These are phyloP conservation scores for Echiichthys vipera DNA, from an alignment of 2,797 vertebrate genomes.

Conservation along the genomic window DNA sequence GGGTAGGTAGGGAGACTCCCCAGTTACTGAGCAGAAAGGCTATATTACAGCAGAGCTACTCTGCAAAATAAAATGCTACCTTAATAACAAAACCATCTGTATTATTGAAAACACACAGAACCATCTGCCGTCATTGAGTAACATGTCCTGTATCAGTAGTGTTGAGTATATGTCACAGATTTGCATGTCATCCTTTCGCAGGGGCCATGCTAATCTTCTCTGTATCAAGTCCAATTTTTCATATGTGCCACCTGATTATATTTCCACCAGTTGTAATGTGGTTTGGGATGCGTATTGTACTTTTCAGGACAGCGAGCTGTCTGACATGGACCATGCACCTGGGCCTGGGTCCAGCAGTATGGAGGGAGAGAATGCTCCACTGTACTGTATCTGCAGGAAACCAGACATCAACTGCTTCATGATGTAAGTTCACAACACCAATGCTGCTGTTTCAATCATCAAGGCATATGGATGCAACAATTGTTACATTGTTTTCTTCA, in stretches of 20 bases:
- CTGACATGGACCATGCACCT: slow-evolving; percentile 81
- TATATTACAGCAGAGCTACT: not conserved
- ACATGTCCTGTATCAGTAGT: not conserved
- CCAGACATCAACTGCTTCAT: slow-evolving; percentile 97
- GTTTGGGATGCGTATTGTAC: not conserved
- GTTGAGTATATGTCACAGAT: too few relatives aligned
- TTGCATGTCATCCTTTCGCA: too few relatives aligned
- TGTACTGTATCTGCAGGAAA: slow-evolving; percentile 94
- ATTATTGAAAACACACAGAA: not conserved
- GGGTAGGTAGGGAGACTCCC: not conserved
- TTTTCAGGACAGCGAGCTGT: slow-evolving; percentile 88
- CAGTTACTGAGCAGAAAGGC: not conserved
- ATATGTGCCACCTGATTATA: too few relatives aligned
- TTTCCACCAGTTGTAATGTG: not conserved
- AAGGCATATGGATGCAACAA: not conserved
- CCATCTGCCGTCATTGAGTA: too few relatives aligned
- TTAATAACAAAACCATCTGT: not conserved
- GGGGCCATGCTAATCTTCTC: too few relatives aligned
- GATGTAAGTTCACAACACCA: slow-evolving; percentile 86
- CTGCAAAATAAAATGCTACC: not conserved
- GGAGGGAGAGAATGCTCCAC: slow-evolving; percentile 87
- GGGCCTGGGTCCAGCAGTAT: slow-evolving; percentile 84
- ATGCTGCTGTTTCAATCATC: not conserved
- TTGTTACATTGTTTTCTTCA: not conserved
- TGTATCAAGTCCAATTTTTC: too few relatives aligned